phyloP scores from a whole-genome alignment of 2,797 vertebrate species.

The Microchirus variegatus region DNA sequence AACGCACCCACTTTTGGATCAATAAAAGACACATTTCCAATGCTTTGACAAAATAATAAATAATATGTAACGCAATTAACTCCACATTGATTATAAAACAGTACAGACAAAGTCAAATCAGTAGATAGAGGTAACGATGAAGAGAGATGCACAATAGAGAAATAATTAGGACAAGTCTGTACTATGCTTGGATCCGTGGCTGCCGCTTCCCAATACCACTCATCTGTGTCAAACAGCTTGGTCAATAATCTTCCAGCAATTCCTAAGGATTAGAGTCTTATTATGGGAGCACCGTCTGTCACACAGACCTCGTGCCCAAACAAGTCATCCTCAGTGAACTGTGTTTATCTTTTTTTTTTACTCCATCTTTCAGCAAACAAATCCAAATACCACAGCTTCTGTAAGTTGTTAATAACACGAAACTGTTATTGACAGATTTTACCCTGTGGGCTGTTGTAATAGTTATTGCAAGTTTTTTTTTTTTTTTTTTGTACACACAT shows the following conservation, averaged over 20 bases:
- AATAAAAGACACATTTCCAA: background rate
- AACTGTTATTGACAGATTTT: too few relatives aligned
- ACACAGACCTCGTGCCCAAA: conserved; percentile 65
- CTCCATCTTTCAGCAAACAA: conserved; percentile 8
- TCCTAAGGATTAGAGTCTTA: conserved; percentile 82
- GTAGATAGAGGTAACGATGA: conserved; percentile 40
- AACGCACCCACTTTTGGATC: too few relatives aligned
- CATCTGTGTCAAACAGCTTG: conserved; percentile 81
- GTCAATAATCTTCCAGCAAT: conserved; percentile 81
- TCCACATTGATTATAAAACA: conserved; percentile 16
- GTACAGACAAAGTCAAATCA: conserved; percentile 35
- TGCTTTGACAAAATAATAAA: conserved; percentile 18
- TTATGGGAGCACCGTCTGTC: conserved; percentile 77
- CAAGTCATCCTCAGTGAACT: conserved; percentile 49
- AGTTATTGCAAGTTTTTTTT: too few relatives aligned
- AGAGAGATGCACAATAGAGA: conserved; percentile 53
- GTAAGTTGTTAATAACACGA: too few relatives aligned
- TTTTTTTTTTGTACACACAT: too few relatives aligned
- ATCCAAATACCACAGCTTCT: background rate
- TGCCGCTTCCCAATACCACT: conserved; percentile 66
- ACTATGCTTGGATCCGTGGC: conserved; percentile 59
- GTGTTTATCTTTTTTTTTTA: background rate
- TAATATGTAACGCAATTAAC: conserved; percentile 2
- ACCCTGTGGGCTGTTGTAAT: too few relatives aligned
- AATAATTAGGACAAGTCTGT: conserved; percentile 68